Base-by-base conservation (phyloP, 2,797 vertebrate genomes). In the Rhadinocentrus ornatus region DNA sequence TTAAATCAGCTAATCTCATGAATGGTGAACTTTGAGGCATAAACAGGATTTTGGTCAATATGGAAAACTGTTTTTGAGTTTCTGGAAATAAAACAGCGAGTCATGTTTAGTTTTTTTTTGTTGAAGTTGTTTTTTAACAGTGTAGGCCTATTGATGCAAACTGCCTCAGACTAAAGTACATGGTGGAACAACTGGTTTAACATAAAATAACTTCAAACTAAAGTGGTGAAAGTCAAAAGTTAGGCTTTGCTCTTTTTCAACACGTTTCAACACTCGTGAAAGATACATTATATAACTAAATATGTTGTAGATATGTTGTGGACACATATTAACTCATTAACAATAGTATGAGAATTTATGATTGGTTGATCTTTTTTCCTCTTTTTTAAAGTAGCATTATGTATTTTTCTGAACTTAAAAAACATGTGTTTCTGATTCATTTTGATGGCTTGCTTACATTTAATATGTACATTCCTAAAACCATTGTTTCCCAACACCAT, bases 1-100 rank as follows among this genome's bases (percentile, higher is more conserved):
- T 83, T 62, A 73, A 46, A 62, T 56, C 11, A 60, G 22, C 57
- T 74, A 62, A 71, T 65, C 34, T 70, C 27, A 31, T 73, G 63
- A 39, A 37, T 39, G 32, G 66, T 58, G 12, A 63, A 59, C 20
- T 72, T 57, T 69, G 55, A 61, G 53, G 26, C 39, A 52, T 2
- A 32, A 68, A 53, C n/a, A 6, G 24, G 63, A 29, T 35, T 65
- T 20, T 41, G 57, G 37, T 46, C 41, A 53, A 39, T 39, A 52
- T 15, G 7, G 20, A 22, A 63, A 54, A 66, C 27, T 67, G 58
- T 22, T 55, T 58, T 18, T 58, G 24, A 35, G 24, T 13, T 11
- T 2, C 18, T 15, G 20, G 26, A n/a, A 24, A 29, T 15, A 56
- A 56, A 22, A 65, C 26, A 41, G 48, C 11, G 46, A 46, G 10